Evolutionary conservation across 2,113 vertebrate genomes (phyloP).

Genomic region (Ahaetulla prasina): DNA sequence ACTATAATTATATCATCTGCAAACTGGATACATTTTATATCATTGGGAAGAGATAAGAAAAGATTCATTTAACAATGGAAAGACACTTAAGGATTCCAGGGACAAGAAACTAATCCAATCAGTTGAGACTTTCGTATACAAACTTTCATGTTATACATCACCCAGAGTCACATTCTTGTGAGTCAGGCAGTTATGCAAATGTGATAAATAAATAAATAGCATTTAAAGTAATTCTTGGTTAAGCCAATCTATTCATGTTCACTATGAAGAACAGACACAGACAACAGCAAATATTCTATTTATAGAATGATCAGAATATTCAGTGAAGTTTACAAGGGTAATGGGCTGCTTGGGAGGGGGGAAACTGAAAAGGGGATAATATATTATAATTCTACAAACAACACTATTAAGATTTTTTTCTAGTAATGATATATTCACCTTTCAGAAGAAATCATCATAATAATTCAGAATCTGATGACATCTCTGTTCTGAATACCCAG

Average conservation of each 20-base stretch:
- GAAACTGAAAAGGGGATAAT: background rate
- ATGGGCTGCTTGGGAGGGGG: background rate
- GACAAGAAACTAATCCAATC: background rate
- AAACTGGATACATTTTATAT: background rate
- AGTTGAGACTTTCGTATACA: constrained; percentile 13
- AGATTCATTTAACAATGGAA: background rate
- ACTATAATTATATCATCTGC: background rate
- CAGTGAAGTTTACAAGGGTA: constrained; percentile 19
- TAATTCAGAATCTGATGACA: constrained; percentile 15
- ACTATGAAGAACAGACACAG: background rate
- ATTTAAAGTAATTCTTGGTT: constrained; percentile 11
- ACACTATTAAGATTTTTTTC: constrained; percentile 1
- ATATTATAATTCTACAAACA: constrained; percentile 1
- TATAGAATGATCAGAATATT: constrained; percentile 18
- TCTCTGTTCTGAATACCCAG: constrained; percentile 63
- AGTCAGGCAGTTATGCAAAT: background rate
- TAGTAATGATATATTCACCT: background rate
- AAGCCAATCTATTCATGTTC: constrained; percentile 18
- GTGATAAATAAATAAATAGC: background rate
- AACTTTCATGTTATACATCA: background rate
- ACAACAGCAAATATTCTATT: background rate
- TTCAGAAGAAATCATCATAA: constrained; percentile 14
- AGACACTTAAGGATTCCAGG: background rate
- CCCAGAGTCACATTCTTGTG: background rate
- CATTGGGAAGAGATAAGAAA: background rate